phyloP scores from a whole-genome alignment of 2,113 vertebrate species.

The Halcyon malimbica region DNA sequence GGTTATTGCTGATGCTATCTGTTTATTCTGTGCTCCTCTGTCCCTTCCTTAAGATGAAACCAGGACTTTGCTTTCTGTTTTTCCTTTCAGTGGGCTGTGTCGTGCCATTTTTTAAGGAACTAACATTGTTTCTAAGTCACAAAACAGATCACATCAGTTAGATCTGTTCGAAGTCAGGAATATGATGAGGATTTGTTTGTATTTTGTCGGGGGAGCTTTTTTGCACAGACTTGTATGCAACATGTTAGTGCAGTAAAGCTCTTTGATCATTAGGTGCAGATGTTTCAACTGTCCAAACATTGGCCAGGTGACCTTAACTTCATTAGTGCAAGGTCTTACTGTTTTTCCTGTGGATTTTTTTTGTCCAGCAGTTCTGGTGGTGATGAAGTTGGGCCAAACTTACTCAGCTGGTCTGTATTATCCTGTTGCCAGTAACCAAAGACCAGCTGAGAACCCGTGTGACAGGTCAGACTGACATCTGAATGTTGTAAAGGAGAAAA shows the following conservation, averaged over 20 bases:
- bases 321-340: not conserved
- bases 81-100: not conserved
- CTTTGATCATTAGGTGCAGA: constrained; percentile 7
- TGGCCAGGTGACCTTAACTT: constrained; percentile 46
- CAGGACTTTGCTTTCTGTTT: not conserved
- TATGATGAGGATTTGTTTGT: not conserved
- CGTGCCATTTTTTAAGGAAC: not conserved
- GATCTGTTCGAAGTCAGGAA: not conserved
- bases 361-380: not conserved
- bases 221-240: not conserved
- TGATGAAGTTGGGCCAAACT: constrained; percentile 5
- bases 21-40: not conserved
- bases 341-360: not conserved
- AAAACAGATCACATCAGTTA: not conserved
- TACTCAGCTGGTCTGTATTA: constrained; percentile 39
- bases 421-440: constrained; percentile 2
- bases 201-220: not conserved
- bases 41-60: not conserved
- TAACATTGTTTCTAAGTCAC: not conserved
- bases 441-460: constrained; percentile 37
- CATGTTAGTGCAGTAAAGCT: not conserved
- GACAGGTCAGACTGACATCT: constrained; percentile 55
- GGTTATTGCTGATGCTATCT: constrained; percentile 27
- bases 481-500: not conserved
- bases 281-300: not conserved